These are phyloP conservation scores for Sussaba pulchella DNA, from an alignment of 2,888 invertebrate genomes.

Conservation along the genomic window DNA sequence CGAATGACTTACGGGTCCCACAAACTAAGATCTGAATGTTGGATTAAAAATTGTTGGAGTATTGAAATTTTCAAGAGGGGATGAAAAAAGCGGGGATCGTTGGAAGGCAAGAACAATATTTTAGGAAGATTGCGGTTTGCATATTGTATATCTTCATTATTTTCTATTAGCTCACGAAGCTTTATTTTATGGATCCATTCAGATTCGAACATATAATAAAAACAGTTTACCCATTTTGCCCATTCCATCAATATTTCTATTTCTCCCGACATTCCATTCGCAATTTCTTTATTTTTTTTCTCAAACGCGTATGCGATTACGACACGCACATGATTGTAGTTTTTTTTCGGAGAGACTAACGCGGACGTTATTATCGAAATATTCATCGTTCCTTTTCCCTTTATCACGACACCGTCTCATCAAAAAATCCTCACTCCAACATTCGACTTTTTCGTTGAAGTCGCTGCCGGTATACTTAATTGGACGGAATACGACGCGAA, in stretches of 20 bases:
- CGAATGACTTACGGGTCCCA: neutral
- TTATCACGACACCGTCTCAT: neutral
- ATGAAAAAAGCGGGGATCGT: neutral
- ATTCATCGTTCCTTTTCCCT: slow-evolving; percentile 6
- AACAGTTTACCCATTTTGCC: too few relatives aligned
- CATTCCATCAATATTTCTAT: too few relatives aligned
- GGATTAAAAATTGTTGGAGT: neutral
- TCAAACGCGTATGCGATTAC: neutral
- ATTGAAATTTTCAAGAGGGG: neutral
- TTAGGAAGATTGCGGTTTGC: neutral
- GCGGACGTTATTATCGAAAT: neutral
- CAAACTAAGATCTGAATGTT: neutral
- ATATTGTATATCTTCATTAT: too few relatives aligned
- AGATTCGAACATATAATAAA: too few relatives aligned
- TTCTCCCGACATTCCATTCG: too few relatives aligned
- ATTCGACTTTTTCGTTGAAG: neutral
- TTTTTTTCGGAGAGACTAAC: slow-evolving; percentile 1
- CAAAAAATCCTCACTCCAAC: neutral
- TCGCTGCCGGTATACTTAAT: slow-evolving; percentile 11
- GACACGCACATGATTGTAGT: slow-evolving; percentile 6
- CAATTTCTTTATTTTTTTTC: too few relatives aligned
- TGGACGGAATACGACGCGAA: neutral
- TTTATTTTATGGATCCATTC: too few relatives aligned
- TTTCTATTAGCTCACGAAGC: too few relatives aligned
- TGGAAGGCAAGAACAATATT: neutral